Evolutionary conservation across 2,888 invertebrate genomes (phyloP), one percentile per base, ranked within the genome.

Genomic region (Autographa gamma): DNA sequence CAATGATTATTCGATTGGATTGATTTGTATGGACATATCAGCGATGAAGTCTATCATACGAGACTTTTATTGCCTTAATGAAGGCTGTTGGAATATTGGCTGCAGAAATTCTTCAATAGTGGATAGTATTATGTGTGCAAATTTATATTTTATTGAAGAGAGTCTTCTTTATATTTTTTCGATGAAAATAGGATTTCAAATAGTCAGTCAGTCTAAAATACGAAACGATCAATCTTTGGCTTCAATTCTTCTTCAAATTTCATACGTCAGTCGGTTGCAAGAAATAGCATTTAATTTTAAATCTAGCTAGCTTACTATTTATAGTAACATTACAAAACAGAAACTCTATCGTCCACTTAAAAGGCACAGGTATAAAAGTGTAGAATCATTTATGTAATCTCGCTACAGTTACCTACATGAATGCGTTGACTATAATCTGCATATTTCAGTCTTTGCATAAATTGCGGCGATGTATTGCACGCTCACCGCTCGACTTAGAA

Each of bases 401-500:
- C 38, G 70, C 66, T 71, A 71, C 74, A 69, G 67, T 71, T 62
- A 14, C 34, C 66, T 61, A 71, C 70, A 67, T 81, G 68, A 71
- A 74, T 77, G 61, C 58, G 66, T 79, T 65, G 67, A 61, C 56
- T 61, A 60, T 71, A 79, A 79, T 79, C 66, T 81, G 70, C 81
- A 75, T 81, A 78, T 62, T 78, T 71, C 78, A 78, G 69, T 71
- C 64, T 81, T 77, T 78, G 81, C 78, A 82, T 82, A 80, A 63
- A 74, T 74, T 78, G 60, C 76, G 66, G 66, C 71, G 64, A 54
- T 71, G 64, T 68, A 68, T 72, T 71, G 78, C 78, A 78, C 76
- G 76, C 69, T 75, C 63, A 38, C 61, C 32, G 54, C 65, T 70
- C 67, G 59, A 71, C 81, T 72, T 69, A 69, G 66, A 75, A 79